These are phyloP conservation scores for Diabrotica virgifera DNA, from an alignment of 1,140 invertebrate genomes.

Conservation along the genomic window DNA sequence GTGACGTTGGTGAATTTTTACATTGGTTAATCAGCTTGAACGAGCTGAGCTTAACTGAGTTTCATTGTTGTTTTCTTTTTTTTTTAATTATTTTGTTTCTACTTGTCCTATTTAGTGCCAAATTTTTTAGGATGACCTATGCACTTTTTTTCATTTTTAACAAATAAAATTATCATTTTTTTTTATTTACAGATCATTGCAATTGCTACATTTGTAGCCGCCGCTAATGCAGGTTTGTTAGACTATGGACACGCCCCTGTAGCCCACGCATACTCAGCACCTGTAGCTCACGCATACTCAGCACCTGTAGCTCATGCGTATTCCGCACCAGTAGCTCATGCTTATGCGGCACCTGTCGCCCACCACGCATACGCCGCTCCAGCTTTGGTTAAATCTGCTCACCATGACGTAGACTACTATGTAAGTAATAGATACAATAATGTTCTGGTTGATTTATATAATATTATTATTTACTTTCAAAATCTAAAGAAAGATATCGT, in stretches of 20 bases:
- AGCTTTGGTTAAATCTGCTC: neutral
- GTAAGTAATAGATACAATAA: neutral
- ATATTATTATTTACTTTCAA: too few species aligned
- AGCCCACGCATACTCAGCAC: neutral
- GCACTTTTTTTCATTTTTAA: too few species aligned
- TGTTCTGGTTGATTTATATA: too few species aligned
- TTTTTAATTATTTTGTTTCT: too few species aligned
- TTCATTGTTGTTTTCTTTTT: too few species aligned
- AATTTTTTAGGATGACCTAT: too few species aligned
- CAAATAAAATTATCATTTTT: too few species aligned
- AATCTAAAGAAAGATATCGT: too few species aligned
- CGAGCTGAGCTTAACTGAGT: too few species aligned
- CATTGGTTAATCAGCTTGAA: too few species aligned
- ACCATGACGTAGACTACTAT: conserved; percentile 6
- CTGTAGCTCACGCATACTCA: neutral
- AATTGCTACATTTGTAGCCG: conserved; percentile 29
- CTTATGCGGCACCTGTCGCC: neutral
- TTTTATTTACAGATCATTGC: conserved; percentile 26
- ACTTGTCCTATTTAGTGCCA: too few species aligned
- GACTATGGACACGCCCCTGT: conserved; percentile 4
- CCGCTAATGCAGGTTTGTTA: conserved; percentile 29
- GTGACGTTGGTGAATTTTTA: too few species aligned
- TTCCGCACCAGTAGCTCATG: conserved; percentile 10
- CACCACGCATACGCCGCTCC: conserved; percentile 2
- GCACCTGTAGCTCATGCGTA: conserved; percentile 11